These are phyloP conservation scores for Idaea dimidiata DNA, from an alignment of 2,888 invertebrate genomes.

Conservation along the genomic window DNA sequence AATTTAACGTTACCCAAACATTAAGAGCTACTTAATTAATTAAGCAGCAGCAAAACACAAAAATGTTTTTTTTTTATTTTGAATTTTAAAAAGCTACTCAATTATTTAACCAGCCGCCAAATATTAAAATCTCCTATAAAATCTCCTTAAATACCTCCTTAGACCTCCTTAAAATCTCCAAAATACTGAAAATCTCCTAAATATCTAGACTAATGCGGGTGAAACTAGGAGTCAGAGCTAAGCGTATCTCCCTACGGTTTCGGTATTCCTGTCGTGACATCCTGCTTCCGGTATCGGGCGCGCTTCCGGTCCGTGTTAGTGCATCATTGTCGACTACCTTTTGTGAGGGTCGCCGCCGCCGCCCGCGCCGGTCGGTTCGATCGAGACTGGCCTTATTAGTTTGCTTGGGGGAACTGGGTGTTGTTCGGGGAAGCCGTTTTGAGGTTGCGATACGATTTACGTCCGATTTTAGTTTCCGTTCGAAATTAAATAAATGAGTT, in stretches of 20 bases:
- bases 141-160: no score
- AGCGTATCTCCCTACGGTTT: background rate
- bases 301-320: constrained; percentile 48
- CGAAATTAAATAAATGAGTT: no score
- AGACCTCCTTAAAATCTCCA: no score
- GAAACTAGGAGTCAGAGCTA: background rate
- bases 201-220: constrained; percentile 5
- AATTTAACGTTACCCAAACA: no score
- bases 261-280: constrained; percentile 34
- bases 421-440: constrained; percentile 18
- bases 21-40: no score
- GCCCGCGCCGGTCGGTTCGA: constrained; percentile 23
- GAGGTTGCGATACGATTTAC: constrained; percentile 20
- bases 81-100: no score
- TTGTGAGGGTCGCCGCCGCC: no score
- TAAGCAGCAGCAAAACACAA: no score
- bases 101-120: no score
- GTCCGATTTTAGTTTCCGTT: background rate
- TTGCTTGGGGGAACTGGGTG: constrained; percentile 40
- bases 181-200: constrained; percentile 2
- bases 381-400: constrained; percentile 52
- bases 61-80: no score
- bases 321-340: constrained; percentile 49
- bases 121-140: no score
- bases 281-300: constrained; percentile 44